These are phyloP conservation scores for Carettochelys insculpta DNA, from an alignment of 2,113 vertebrate species.

Conservation along the genomic window DNA sequence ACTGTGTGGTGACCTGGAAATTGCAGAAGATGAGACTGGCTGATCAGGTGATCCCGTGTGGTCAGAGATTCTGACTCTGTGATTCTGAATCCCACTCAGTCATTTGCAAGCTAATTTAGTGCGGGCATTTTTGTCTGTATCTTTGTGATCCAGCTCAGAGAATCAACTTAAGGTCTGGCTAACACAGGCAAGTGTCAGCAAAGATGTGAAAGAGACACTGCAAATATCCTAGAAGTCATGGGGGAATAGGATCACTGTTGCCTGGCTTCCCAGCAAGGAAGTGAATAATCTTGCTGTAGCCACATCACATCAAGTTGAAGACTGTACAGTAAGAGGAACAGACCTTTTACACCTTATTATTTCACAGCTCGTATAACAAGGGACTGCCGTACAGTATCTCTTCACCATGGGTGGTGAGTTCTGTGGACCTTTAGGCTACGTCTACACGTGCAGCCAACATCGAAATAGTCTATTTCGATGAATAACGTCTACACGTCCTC, in stretches of 20 bases:
- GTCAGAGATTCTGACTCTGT: no score
- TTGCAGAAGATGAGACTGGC: no score
- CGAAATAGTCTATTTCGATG: no score
- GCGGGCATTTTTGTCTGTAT: not conserved
- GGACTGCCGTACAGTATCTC: not conserved
- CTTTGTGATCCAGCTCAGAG: constrained; percentile 2
- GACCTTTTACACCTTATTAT: not conserved
- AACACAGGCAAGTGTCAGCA: not conserved
- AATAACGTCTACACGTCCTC: no score
- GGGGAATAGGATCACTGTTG: constrained; percentile 25
- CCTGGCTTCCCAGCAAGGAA: constrained; percentile 26
- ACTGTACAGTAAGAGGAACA: not conserved
- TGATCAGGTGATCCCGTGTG: no score
- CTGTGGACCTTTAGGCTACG: no score
- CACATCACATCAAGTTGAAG: not conserved
- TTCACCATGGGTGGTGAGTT: no score
- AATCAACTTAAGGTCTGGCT: not conserved
- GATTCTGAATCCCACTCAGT: not conserved
- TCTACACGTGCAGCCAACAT: no score
- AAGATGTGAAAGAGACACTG: constrained; percentile 2
- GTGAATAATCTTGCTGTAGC: not conserved
- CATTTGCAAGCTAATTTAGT: not conserved
- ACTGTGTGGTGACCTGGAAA: no score
- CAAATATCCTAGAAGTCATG: not conserved
- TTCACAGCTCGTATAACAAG: not conserved